Evolutionary conservation across 1,140 invertebrate genomes (phyloP).

Genomic region (Centruroides sculpturatus): DNA sequence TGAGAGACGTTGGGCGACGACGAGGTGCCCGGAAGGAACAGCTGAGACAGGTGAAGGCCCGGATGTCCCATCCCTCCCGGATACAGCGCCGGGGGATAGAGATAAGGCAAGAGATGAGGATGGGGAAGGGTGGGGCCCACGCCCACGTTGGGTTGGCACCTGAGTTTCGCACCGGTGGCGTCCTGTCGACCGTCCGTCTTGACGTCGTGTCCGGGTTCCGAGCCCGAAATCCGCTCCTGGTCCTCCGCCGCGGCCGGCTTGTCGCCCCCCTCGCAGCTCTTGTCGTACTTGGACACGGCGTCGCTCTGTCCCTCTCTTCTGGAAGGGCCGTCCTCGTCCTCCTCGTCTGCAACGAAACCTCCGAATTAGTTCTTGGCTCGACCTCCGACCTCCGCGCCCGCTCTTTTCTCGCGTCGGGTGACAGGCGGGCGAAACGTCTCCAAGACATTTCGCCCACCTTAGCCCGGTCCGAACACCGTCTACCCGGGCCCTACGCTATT

Average conservation of each 20-base stretch:
- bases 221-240: slow-evolving; percentile 1
- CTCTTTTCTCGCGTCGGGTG: no score
- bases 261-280: slow-evolving; percentile 8
- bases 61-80: slow-evolving; percentile 27
- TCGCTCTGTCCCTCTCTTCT: neutral
- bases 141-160: slow-evolving; percentile 21
- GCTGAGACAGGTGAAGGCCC: slow-evolving; percentile 30
- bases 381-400: no score
- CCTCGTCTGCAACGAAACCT: no score
- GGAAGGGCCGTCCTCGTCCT: no score
- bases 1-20: slow-evolving; percentile 16
- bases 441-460: no score
- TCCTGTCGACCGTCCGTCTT: neutral
- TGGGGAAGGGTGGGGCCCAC: slow-evolving; percentile 74
- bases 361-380: no score
- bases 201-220: slow-evolving; percentile 5
- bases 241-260: slow-evolving; percentile 4
- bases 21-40: slow-evolving; percentile 43
- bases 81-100: slow-evolving; percentile 70
- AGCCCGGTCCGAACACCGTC: no score
- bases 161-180: neutral
- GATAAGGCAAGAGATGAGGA: slow-evolving; percentile 59
- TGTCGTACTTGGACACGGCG: slow-evolving; percentile 4
- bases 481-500: no score
- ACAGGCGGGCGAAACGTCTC: no score